These are phyloP conservation scores for Ptilorrhoa leucosticta DNA, from an alignment of 2,113 vertebrate genomes.

Conservation along the genomic window DNA sequence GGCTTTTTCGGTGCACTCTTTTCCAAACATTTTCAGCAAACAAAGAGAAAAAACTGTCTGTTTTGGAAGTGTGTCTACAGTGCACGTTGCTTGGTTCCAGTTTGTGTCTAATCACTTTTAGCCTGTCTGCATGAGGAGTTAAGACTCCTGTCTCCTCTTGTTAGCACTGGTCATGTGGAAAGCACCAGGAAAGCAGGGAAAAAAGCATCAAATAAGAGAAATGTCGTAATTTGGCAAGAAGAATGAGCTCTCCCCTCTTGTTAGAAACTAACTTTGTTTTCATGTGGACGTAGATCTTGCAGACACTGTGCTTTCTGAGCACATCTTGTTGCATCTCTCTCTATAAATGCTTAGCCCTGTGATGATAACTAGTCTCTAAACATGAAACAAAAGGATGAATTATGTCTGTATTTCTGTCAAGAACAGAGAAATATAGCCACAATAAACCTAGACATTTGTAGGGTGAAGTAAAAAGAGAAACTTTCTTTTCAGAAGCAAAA, in stretches of 20 bases:
- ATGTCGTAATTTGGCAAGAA: not conserved
- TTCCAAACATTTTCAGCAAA: not conserved
- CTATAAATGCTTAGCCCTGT: not conserved
- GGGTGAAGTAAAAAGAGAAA: not conserved
- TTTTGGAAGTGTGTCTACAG: not conserved
- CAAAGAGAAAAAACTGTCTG: not conserved
- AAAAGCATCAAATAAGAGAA: not conserved
- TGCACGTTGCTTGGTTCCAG: not conserved
- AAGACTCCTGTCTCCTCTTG: not conserved
- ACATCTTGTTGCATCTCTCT: not conserved
- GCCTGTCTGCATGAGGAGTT: not conserved
- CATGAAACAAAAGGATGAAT: not conserved
- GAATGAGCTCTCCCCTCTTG: not conserved
- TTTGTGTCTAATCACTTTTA: not conserved
- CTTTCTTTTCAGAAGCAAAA: constrained; percentile 9
- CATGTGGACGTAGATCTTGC: not conserved
- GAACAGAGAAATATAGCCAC: not conserved
- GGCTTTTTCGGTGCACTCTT: not conserved
- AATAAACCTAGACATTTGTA: not conserved
- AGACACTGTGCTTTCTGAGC: not conserved
- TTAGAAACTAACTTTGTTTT: not conserved
- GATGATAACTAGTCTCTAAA: not conserved
- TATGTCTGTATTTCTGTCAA: not conserved
- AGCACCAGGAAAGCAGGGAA: not conserved
- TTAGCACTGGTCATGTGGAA: not conserved